A percentile compares a stretch with the other conserved stretches of the same genome.
Evolutionary conservation across 2,888 invertebrate species (phyloP).

Genomic region (Podotricha telesiphe): DNA sequence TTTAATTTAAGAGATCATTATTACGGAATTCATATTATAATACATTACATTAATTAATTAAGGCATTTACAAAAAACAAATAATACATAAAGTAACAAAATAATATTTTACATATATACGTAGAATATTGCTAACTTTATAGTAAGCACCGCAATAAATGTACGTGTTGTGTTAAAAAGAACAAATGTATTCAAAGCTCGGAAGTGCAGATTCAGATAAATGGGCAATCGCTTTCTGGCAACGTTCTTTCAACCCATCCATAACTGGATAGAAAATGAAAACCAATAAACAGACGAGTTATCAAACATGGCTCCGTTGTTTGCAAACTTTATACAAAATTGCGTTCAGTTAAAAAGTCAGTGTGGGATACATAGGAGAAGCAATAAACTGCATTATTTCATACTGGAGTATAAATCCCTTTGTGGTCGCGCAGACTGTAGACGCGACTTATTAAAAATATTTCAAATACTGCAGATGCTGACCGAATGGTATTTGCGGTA

Average conservation of each 20-base stretch:
- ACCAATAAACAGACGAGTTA: slow-evolving; percentile 29
- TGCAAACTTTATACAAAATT: slow-evolving; percentile 34
- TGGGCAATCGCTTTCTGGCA: slow-evolving; percentile 21
- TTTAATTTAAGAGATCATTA: too few relatives aligned
- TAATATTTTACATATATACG: background rate
- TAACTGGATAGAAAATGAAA: slow-evolving; percentile 26
- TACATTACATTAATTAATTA: too few relatives aligned
- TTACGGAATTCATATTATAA: too few relatives aligned
- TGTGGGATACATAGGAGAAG: slow-evolving; percentile 47
- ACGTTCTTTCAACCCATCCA: slow-evolving; percentile 27
- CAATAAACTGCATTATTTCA: slow-evolving; percentile 55
- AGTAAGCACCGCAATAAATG: background rate
- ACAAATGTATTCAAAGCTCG: slow-evolving; percentile 21
- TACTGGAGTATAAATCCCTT: slow-evolving; percentile 48
- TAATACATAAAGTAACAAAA: too few relatives aligned
- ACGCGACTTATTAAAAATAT: slow-evolving; percentile 34
- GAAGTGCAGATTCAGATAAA: slow-evolving; percentile 15
- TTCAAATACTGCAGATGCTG: slow-evolving; percentile 25
- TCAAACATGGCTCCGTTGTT: slow-evolving; percentile 29
- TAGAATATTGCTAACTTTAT: too few relatives aligned
- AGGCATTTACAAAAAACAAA: too few relatives aligned
- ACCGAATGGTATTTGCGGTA: slow-evolving; percentile 2
- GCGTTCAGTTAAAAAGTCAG: slow-evolving; percentile 33
- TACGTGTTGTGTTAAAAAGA: slow-evolving; percentile 21
- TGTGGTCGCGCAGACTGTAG: slow-evolving; percentile 24